Base-by-base conservation (phyloP, 2,113 vertebrate species). In the Rhineura floridana region DNA sequence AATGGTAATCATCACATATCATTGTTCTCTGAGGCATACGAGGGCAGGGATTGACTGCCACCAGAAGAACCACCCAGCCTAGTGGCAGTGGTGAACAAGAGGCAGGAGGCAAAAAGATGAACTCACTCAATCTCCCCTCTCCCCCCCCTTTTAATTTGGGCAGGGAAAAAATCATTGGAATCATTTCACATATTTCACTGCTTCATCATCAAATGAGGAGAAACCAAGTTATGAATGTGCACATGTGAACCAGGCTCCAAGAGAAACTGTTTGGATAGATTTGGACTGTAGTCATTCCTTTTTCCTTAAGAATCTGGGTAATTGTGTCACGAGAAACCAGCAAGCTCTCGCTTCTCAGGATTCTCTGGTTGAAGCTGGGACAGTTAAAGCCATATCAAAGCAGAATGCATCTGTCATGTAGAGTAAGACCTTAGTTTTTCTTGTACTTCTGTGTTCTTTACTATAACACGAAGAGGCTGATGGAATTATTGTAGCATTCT, bases 361-460 rank as follows among this genome's bases (percentile, higher is more conserved):
- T 30, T 30, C 28, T 77, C 36, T 50, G 6, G 44, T 3, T 12
- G 25, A 50, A 33, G 17, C 75, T 11, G 39, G 2, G 44, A 15
- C n/a, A 73, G 44, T 77, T 77, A 46, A 76, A 76, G 5, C 19
- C 2, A 12, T 76, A 76, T 46, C 8, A 46, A 76, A 28, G 8
- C 42, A 12, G 9, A 46, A 76, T 46, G 6, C 6, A 21, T 73
- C 42, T 42, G 39, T 69, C 59, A 62, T 62, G 23, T 62, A 19
- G 21, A 33, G 12, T n/a, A 69, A 21, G 9, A n/a, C 8, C 6
- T n/a, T n/a, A 3, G 30, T 69, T 69, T 69, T 69, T n/a, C 33
- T 91, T 50, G 36, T 77, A 85, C 25, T 36, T 87, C 21, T 62
- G 1, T 86, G 70, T 89, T 78, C 82, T 42, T 9, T 13, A 59